These are phyloP conservation scores for Onychostoma macrolepis DNA, from an alignment of 2,113 vertebrate genomes.

Conservation along the genomic window DNA sequence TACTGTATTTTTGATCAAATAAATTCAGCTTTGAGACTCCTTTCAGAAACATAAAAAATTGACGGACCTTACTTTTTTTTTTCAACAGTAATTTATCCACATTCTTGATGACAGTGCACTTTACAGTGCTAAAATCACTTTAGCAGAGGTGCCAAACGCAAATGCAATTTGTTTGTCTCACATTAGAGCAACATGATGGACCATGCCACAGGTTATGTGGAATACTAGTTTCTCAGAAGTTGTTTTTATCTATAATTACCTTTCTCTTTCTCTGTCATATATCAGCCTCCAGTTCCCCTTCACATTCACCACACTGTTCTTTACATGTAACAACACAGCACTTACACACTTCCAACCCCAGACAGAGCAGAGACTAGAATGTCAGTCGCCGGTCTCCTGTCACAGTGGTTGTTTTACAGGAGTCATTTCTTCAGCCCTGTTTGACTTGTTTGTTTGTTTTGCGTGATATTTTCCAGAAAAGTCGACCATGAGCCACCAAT, in stretches of 20 bases:
- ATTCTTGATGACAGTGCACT: background rate
- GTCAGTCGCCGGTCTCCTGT: background rate
- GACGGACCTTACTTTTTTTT: too few relatives aligned
- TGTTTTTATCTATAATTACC: background rate
- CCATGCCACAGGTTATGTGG: background rate
- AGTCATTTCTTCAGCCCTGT: constrained; percentile 36
- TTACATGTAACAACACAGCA: background rate
- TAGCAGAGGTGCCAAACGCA: background rate
- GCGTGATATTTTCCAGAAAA: constrained; percentile 31
- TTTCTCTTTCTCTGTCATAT: background rate
- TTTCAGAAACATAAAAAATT: too few relatives aligned
- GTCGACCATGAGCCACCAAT: constrained; percentile 3
- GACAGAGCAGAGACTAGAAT: constrained; percentile 21
- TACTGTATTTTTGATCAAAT: too few relatives aligned
- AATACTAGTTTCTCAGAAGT: background rate
- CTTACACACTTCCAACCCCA: background rate
- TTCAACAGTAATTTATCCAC: background rate
- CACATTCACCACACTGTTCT: background rate
- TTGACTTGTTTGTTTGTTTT: constrained; percentile 47
- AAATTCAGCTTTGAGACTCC: too few relatives aligned
- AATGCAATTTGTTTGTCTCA: background rate
- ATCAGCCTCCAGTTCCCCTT: background rate
- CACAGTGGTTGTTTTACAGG: constrained; percentile 16
- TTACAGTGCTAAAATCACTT: background rate
- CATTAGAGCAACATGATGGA: background rate